phyloP scores from a whole-genome alignment of 2,797 vertebrate species.

The Zenarchopterus dispar region DNA sequence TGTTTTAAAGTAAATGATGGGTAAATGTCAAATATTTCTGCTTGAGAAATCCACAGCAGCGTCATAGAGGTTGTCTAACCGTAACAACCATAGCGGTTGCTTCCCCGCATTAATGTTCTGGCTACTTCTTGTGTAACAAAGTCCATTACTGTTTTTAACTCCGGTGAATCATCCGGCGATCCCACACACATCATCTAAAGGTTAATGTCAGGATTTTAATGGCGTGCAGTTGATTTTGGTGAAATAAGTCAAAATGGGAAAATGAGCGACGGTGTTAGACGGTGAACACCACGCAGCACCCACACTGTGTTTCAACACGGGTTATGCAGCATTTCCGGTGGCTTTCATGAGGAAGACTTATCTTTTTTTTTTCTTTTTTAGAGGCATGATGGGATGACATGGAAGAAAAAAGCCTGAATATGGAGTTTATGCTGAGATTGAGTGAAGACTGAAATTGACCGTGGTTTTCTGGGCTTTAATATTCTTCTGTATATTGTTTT shows the following conservation, averaged over 20 bases:
- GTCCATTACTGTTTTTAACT: slow-evolving; percentile 29
- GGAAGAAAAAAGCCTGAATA: neutral
- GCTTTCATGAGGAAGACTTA: neutral
- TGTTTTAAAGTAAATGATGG: no score
- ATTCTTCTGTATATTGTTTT: slow-evolving; percentile 8
- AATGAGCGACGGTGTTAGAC: neutral
- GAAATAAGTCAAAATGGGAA: slow-evolving; percentile 13
- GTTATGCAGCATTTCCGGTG: neutral
- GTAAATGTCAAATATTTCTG: no score
- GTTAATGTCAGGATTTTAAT: slow-evolving; percentile 36
- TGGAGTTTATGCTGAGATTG: neutral
- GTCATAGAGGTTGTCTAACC: neutral
- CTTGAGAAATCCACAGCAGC: no score
- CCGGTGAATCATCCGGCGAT: slow-evolving; percentile 44
- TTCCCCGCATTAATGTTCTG: slow-evolving; percentile 12
- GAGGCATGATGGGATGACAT: no score
- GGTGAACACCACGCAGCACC: slow-evolving; percentile 4
- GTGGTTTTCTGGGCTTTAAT: slow-evolving; percentile 7
- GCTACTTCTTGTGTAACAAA: slow-evolving; percentile 45
- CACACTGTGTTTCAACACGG: slow-evolving; percentile 7
- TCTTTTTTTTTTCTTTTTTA: no score
- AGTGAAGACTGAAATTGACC: neutral
- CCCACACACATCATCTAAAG: slow-evolving; percentile 40
- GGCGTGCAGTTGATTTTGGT: slow-evolving; percentile 12
- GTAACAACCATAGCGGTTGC: neutral